Conservation (phyloP, 2,113 vertebrate species). For the Podarcis muralis region DNA sequence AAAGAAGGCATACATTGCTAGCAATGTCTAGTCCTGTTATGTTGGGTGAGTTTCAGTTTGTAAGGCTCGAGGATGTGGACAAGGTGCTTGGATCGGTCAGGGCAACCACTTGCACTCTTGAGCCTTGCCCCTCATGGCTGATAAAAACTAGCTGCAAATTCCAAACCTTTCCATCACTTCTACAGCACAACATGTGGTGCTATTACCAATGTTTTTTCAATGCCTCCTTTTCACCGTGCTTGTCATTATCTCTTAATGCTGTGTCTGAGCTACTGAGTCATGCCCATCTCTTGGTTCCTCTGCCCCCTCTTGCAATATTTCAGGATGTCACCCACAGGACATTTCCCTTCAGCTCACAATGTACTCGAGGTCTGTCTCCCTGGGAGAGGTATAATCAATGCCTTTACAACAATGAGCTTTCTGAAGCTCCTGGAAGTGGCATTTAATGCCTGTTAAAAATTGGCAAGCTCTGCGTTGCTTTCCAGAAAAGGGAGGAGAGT, state of each 20-base stretch:
- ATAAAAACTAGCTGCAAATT: background rate
- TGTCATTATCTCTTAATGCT: slow-evolving; percentile 32
- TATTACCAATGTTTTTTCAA: slow-evolving; percentile 26
- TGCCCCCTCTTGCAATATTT: background rate
- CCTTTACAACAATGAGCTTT: background rate
- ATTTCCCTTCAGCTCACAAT: slow-evolving; percentile 25
- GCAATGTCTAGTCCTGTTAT: no score
- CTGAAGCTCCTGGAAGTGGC: background rate
- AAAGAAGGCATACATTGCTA: no score
- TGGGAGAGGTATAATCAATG: slow-evolving; percentile 1
- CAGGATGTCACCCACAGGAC: slow-evolving; percentile 4
- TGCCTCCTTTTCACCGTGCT: slow-evolving; percentile 37
- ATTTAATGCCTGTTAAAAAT: background rate
- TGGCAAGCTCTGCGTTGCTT: background rate
- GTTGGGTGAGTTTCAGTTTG: no score
- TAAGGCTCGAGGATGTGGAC: no score
- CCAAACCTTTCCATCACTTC: background rate
- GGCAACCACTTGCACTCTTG: no score
- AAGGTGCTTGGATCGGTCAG: no score
- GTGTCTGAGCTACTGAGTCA: slow-evolving; percentile 40
- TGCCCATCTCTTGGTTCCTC: background rate
- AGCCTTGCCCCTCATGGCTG: no score
- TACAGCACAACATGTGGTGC: slow-evolving; percentile 2
- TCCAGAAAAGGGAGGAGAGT: background rate
- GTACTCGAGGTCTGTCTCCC: slow-evolving; percentile 3